phyloP scores from a whole-genome alignment of 2,113 vertebrate species.

The Coracopsis vasa region DNA sequence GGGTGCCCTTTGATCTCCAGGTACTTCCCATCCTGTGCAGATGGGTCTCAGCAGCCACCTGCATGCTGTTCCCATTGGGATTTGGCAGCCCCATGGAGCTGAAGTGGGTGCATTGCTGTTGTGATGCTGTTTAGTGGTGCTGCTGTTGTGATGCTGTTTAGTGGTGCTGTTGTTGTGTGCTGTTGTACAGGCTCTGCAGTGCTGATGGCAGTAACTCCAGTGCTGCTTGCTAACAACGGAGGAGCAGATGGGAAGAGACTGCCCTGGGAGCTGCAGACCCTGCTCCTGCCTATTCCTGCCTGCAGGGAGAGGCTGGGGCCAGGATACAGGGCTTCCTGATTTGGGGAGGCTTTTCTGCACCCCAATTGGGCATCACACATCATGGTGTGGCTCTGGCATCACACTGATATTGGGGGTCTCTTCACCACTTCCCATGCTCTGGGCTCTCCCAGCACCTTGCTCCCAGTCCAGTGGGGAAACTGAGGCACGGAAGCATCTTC shows the following conservation, averaged over 20 bases:
- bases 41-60: too few relatives aligned
- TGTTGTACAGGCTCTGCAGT: not conserved
- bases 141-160: too few relatives aligned
- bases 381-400: not conserved
- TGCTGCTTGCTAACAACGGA: fast-evolving
- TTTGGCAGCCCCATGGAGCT: not conserved
- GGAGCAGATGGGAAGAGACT: not conserved
- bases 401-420: not conserved
- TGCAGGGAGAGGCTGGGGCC: not conserved
- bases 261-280: not conserved
- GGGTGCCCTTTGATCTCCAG: too few relatives aligned
- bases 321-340: fast-evolving
- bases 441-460: not conserved
- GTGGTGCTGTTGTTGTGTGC: not conserved
- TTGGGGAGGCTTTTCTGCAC: fast-evolving
- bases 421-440: not conserved
- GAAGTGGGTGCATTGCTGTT: not conserved
- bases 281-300: not conserved
- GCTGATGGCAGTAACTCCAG: not conserved
- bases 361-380: not conserved
- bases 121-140: not conserved
- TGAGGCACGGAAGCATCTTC: not conserved
- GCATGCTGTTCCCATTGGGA: not conserved
- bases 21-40: too few relatives aligned
- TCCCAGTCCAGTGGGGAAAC: not conserved